Conservation (phyloP, 2,888 invertebrate genomes). For the Amblyjoppa fuscipennis region DNA sequence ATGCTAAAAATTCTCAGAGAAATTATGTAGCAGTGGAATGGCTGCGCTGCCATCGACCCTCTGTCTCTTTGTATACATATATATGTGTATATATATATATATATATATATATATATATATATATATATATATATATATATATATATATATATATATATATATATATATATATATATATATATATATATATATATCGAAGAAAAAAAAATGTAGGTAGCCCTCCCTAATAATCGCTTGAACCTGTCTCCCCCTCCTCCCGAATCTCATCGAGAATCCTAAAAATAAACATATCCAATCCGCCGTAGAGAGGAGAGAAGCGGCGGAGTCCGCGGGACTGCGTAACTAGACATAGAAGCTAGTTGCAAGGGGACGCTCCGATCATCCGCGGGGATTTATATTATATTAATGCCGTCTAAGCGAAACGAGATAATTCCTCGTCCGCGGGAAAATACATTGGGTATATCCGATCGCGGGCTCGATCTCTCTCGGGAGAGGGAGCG, state of each 20-base stretch:
- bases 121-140: background rate
- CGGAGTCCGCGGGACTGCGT: background rate
- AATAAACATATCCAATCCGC: slow-evolving; percentile 64
- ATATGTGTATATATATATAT: slow-evolving; percentile 35
- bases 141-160: slow-evolving; percentile 5
- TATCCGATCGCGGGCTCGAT: slow-evolving; percentile 63
- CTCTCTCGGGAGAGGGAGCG: slow-evolving; percentile 45
- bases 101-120: background rate
- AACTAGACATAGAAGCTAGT: slow-evolving; percentile 30
- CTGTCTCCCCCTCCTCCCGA: slow-evolving; percentile 25
- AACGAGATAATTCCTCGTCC: slow-evolving; percentile 36
- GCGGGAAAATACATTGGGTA: slow-evolving; percentile 40
- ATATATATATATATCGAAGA: slow-evolving; percentile 12
- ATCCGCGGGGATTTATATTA: slow-evolving; percentile 22
- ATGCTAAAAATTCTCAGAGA: slow-evolving; percentile 44
- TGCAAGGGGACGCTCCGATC: slow-evolving; percentile 14
- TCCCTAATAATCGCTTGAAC: slow-evolving; percentile 61
- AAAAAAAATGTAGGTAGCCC: slow-evolving; percentile 41
- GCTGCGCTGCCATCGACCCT: slow-evolving; percentile 68
- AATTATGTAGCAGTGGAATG: slow-evolving; percentile 51
- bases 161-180: background rate
- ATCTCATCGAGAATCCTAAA: slow-evolving; percentile 59
- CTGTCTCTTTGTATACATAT: slow-evolving; percentile 25
- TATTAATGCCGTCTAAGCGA: slow-evolving; percentile 16
- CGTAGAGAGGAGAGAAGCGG: background rate